Evolutionary conservation across 2,888 invertebrate species (phyloP).

Genomic region (Coremacera marginata): DNA sequence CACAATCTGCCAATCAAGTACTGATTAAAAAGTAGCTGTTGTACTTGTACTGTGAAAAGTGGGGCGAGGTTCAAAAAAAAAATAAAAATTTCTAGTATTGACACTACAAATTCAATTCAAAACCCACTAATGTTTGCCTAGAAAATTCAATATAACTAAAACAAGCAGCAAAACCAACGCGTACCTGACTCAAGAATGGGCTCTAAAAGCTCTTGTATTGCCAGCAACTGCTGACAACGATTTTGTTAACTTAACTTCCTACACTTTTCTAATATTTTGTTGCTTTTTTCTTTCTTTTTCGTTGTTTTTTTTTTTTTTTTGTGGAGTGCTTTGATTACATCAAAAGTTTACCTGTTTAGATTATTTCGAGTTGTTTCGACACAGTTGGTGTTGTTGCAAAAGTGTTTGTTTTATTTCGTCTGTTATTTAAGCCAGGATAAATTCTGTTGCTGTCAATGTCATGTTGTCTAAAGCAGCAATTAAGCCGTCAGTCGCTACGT

Average conservation of each 20-base stretch:
- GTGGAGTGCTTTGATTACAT: not conserved
- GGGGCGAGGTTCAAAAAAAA: conserved; percentile 25
- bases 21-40: not conserved
- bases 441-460: not conserved
- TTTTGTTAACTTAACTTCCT: not conserved
- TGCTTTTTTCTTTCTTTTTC: not conserved
- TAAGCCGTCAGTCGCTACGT: conserved; percentile 28
- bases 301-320: not conserved
- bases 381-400: not conserved
- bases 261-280: not conserved
- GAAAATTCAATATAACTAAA: no score
- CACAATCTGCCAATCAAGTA: no score
- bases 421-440: not conserved
- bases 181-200: no score
- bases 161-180: no score
- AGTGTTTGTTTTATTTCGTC: not conserved
- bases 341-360: no score
- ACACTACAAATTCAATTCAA: not conserved
- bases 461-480: conserved; percentile 16
- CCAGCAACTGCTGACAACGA: not conserved
- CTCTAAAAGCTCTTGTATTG: no score
- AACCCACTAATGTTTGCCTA: not conserved
- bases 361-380: not conserved
- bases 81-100: conserved; percentile 21
- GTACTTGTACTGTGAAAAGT: conserved; percentile 24